These are phyloP conservation scores for Poliocrania exsul DNA, from an alignment of 2,797 vertebrate genomes.

Conservation along the genomic window DNA sequence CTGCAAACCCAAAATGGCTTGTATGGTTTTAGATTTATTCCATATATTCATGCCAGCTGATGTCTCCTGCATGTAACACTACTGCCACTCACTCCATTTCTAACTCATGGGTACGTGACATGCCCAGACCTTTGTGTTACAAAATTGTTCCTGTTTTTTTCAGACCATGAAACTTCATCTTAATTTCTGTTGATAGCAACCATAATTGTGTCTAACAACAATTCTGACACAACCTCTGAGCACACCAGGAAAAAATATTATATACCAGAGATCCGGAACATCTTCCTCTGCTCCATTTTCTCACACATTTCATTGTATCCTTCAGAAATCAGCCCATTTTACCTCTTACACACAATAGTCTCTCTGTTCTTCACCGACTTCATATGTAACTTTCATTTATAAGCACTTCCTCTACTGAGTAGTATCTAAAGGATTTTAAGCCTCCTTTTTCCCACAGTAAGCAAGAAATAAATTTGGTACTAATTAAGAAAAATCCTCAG, in stretches of 20 bases:
- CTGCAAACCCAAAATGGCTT: background rate
- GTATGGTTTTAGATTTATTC: background rate
- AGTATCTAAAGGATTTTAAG: background rate
- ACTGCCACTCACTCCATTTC: background rate
- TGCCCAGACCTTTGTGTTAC: background rate
- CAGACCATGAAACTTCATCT: background rate
- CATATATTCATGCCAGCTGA: background rate
- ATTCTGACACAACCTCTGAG: background rate
- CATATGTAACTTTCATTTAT: background rate
- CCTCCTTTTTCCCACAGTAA: background rate
- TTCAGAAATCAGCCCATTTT: background rate
- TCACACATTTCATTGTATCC: background rate
- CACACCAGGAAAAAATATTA: background rate
- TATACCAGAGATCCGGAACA: background rate
- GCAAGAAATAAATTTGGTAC: background rate
- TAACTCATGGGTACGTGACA: background rate
- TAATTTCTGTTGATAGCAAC: background rate
- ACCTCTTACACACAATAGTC: background rate
- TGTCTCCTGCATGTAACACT: background rate
- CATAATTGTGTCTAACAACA: background rate
- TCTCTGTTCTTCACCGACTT: background rate
- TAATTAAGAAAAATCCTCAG: background rate
- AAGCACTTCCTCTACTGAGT: background rate
- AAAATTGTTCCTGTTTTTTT: background rate
- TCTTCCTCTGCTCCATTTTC: background rate